Conservation (phyloP, 2,113 vertebrate genomes). For the Lepisosteus osseus region DNA sequence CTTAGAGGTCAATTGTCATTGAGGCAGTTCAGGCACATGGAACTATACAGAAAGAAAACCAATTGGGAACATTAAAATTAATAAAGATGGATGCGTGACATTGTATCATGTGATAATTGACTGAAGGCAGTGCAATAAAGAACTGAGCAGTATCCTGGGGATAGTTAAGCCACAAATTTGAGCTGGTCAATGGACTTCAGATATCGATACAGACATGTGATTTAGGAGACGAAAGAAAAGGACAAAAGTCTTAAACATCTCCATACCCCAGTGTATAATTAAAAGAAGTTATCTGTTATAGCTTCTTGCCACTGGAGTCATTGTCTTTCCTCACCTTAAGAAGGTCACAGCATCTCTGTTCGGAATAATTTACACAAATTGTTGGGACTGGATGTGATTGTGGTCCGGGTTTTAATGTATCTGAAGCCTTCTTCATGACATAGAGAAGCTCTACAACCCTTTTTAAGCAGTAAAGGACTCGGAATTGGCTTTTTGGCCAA, state of each 20-base stretch:
- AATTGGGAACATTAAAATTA: slow-evolving; percentile 45
- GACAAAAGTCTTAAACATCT: slow-evolving; percentile 19
- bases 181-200: slow-evolving; percentile 27
- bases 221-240: slow-evolving; percentile 14
- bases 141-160: slow-evolving; percentile 27
- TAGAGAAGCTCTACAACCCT: slow-evolving; percentile 60
- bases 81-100: slow-evolving; percentile 40
- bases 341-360: slow-evolving; percentile 61
- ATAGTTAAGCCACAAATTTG: slow-evolving; percentile 39
- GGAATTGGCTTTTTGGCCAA: slow-evolving; percentile 71
- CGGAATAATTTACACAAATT: slow-evolving; percentile 62
- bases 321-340: slow-evolving; percentile 54
- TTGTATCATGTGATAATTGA: slow-evolving; percentile 38
- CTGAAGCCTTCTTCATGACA: slow-evolving; percentile 65
- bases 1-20: too few species aligned
- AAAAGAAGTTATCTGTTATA: slow-evolving; percentile 43
- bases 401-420: slow-evolving; percentile 62
- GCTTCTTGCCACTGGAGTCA: slow-evolving; percentile 55
- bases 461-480: slow-evolving; percentile 61
- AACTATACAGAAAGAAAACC: not conserved
- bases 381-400: slow-evolving; percentile 62
- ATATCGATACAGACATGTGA: slow-evolving; percentile 44
- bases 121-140: slow-evolving; percentile 45
- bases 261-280: slow-evolving; percentile 45
- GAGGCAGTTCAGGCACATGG: too few species aligned